A percentile compares a stretch with the other conserved stretches of the same genome.
Conservation (phyloP, 2,113 vertebrate species). For the Astatoreochromis straeleni region DNA sequence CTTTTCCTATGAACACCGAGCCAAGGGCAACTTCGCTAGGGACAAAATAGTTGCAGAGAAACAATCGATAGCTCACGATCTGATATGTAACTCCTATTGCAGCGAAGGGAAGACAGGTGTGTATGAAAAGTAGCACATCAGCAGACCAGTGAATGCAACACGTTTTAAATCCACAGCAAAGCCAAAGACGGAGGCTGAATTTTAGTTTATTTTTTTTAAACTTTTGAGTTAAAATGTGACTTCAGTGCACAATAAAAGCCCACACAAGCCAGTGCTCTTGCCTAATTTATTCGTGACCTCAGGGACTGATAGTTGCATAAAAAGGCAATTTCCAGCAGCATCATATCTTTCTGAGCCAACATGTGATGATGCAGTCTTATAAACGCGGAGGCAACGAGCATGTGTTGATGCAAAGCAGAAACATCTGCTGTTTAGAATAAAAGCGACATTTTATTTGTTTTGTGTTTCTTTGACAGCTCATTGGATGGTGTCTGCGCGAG, state of each 20-base stretch:
- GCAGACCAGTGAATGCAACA: not conserved
- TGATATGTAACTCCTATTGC: not conserved
- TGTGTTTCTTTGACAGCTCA: not conserved
- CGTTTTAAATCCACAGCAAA: not conserved
- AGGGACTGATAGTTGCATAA: not conserved
- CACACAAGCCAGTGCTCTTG: not conserved
- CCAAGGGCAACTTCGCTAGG: not conserved
- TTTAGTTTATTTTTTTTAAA: not conserved
- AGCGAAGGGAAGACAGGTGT: not conserved
- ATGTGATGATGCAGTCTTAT: not conserved
- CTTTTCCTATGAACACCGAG: not conserved
- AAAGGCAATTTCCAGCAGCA: not conserved
- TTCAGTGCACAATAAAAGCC: not conserved
- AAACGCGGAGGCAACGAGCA: not conserved
- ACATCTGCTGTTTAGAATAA: not conserved
- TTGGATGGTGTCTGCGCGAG: not conserved
- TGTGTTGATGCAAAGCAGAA: not conserved
- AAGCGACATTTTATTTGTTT: not conserved
- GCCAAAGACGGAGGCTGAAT: not conserved
- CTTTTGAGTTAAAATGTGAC: not conserved
- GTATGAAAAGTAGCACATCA: not conserved
- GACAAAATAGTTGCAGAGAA: not conserved
- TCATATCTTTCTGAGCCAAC: not conserved
- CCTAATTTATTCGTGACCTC: not conserved
- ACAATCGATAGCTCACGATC: not conserved